Base-by-base conservation (phyloP, 1,140 invertebrate genomes). In the Anastrepha obliqua region DNA sequence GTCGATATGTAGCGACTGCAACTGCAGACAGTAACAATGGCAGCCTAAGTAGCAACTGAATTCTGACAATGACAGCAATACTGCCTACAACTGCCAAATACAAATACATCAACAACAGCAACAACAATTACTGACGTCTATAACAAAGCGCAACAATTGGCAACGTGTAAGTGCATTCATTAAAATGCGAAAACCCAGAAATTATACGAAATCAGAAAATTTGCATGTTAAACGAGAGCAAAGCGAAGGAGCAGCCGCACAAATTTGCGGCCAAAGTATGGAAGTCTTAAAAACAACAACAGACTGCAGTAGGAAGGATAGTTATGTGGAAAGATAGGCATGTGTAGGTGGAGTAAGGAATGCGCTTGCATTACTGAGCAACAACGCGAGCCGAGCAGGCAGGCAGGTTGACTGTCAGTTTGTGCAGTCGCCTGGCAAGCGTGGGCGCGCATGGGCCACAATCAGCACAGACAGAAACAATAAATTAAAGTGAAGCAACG, bases 151-250 rank as follows among this genome's bases (percentile, higher is more conserved):
- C 44, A 39, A 65, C 62, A 87, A 87, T 87, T 70, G 51, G 65
- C 62, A 20, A 39, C 64, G 62, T 87, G 85, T 60, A 86, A 64
- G 55, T 44, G 86, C 58, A 87, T 58, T 62, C 58, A 65, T 67
- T 70, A 87, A 87, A 55, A n/a, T n/a, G 60, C 60, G 64, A 87
- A 86, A 87, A 70, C 29, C 17, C 86, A 29, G 62, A 29, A 87
- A 87, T 44, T 62, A 87, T 29, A 81, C 47, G 74, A 81, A 81
- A 81, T 81, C 47, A 51, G 74, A 81, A 87, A 87, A 87, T 67
- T 87, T 62, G 51, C 62, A 65, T 62, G 86, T 70, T 55, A 87
- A 87, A 70, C 39, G 62, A 87, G 64, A 58, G 62, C 59, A 86
- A 65, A 87, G 65, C 58, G 42, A 29, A 67, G 44, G 59, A 64